phyloP scores from a whole-genome alignment of 2,888 invertebrate genomes.

The Luperina nickerlii region DNA sequence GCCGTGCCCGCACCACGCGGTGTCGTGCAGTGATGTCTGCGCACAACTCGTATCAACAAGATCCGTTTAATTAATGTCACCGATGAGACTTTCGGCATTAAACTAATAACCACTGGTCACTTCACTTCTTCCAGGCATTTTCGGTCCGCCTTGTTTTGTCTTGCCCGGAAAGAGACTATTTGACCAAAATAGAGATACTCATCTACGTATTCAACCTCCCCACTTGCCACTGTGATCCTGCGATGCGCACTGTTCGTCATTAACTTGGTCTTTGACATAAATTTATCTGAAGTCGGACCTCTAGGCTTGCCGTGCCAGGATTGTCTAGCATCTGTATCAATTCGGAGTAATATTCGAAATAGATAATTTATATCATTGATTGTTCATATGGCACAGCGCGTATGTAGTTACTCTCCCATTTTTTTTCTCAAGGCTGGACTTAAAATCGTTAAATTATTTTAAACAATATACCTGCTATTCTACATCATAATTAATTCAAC shows the following conservation, averaged over 20 bases:
- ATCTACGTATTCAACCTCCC: too few relatives aligned
- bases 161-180: too few relatives aligned
- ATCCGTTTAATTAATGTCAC: slow-evolving; percentile 12
- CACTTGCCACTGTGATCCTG: too few relatives aligned
- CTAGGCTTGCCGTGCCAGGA: too few relatives aligned
- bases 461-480: slow-evolving; percentile 59
- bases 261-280: too few relatives aligned
- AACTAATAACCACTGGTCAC: slow-evolving; percentile 8
- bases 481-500: slow-evolving; percentile 55
- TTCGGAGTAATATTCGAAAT: slow-evolving; percentile 7
- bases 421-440: slow-evolving; percentile 39
- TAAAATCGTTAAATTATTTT: slow-evolving; percentile 58
- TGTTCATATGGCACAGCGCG: slow-evolving; percentile 41
- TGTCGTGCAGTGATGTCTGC: slow-evolving; percentile 46
- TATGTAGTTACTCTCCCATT: slow-evolving; percentile 25
- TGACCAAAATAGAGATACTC: too few relatives aligned
- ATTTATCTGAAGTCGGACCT: too few relatives aligned
- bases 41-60: slow-evolving; percentile 14
- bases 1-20: slow-evolving; percentile 29
- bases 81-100: too few relatives aligned
- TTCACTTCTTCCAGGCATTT: too few relatives aligned
- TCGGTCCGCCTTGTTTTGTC: too few relatives aligned
- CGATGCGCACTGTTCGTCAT: too few relatives aligned
- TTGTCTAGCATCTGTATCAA: too few relatives aligned
- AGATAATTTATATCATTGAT: slow-evolving; percentile 7